These are phyloP conservation scores for Periophthalmodon schlosseri DNA, from an alignment of 2,113 vertebrate species.

Conservation along the genomic window DNA sequence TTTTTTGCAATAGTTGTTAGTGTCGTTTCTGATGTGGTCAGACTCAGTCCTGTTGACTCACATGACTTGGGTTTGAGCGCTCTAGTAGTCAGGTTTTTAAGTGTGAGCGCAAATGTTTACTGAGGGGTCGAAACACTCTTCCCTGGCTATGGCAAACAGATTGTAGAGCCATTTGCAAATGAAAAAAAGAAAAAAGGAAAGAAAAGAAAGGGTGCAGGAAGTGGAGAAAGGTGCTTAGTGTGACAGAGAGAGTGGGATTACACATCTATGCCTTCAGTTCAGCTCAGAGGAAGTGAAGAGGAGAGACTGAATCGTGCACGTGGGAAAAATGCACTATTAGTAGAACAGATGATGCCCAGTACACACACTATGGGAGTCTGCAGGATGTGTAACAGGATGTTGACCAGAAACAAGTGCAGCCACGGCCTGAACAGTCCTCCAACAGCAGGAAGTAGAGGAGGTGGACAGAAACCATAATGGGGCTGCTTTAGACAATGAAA, in stretches of 20 bases:
- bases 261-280: constrained; percentile 67
- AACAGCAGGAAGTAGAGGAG: constrained; percentile 63
- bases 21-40: constrained; percentile 62
- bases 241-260: constrained; percentile 75
- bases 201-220: constrained; percentile 70
- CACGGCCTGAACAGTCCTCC: constrained; percentile 60
- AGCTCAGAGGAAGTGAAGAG: constrained; percentile 64
- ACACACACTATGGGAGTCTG: constrained; percentile 50
- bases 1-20: background rate
- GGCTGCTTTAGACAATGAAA: constrained; percentile 26
- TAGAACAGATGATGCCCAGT: constrained; percentile 12
- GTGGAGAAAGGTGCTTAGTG: constrained; percentile 74
- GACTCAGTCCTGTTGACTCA: constrained; percentile 57
- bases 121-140: constrained; percentile 71
- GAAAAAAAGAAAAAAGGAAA: constrained; percentile 55
- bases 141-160: constrained; percentile 78
- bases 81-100: constrained; percentile 65
- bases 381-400: constrained; percentile 70
- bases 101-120: constrained; percentile 81
- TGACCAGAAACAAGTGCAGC: constrained; percentile 61
- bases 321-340: constrained; percentile 67
- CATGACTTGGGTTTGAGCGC: constrained; percentile 56
- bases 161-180: constrained; percentile 82
- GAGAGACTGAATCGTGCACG: constrained; percentile 61
- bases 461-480: constrained; percentile 53